Evolutionary conservation across 2,888 invertebrate species (phyloP).

Genomic region (Atrina japonica): DNA sequence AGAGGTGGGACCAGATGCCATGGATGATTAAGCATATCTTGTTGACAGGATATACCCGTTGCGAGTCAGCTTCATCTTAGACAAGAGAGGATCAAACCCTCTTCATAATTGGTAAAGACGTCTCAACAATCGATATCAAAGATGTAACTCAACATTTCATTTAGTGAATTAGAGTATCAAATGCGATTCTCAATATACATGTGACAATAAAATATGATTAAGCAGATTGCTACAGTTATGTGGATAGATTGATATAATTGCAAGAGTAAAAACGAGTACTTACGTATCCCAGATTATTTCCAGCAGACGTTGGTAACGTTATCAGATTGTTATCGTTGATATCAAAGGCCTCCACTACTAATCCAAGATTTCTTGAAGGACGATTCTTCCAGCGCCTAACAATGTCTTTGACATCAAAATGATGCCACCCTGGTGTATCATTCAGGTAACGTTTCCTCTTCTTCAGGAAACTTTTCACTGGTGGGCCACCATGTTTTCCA

Average conservation of each 20-base stretch:
- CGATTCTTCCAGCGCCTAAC: slow-evolving; percentile 63
- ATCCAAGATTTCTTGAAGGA: slow-evolving; percentile 61
- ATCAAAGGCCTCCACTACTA: slow-evolving; percentile 64
- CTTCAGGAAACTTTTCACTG: slow-evolving; percentile 41
- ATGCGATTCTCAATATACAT: too few species aligned
- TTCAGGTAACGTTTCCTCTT: slow-evolving; percentile 49
- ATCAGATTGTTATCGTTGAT: slow-evolving; percentile 59
- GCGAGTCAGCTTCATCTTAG: too few species aligned
- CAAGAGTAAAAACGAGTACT: slow-evolving; percentile 51
- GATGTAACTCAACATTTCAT: too few species aligned
- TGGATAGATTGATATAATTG: background rate
- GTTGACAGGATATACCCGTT: too few species aligned
- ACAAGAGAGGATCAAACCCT: too few species aligned
- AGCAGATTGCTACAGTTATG: too few species aligned
- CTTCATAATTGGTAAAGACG: too few species aligned
- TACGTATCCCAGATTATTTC: slow-evolving; percentile 62
- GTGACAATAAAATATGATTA: too few species aligned
- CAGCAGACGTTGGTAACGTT: slow-evolving; percentile 57
- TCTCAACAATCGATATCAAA: too few species aligned
- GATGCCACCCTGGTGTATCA: slow-evolving; percentile 65
- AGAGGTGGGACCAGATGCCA: too few species aligned
- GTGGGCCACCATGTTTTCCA: slow-evolving; percentile 41
- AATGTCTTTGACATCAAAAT: slow-evolving; percentile 60
- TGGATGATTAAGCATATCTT: too few species aligned
- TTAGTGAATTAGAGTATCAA: too few species aligned